A percentile compares a stretch with the other conserved stretches of the same genome.
Evolutionary conservation across 2,888 invertebrate genomes (phyloP).

Genomic region (Nymphalis c-album): DNA sequence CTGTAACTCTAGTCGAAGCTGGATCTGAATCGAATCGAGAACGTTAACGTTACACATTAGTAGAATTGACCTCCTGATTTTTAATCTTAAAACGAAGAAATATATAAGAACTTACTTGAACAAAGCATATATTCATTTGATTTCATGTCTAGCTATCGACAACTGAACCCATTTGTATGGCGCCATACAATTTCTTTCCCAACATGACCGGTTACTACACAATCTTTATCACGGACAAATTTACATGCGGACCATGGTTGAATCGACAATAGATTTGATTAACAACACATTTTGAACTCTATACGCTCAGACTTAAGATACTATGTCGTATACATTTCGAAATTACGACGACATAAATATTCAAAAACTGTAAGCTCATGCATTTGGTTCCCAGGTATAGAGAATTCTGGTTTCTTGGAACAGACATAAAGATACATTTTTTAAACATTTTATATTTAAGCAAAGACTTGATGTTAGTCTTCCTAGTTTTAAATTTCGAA

Average conservation of each 20-base stretch:
- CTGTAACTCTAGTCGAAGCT: too few species aligned
- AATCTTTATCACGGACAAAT: constrained; percentile 21
- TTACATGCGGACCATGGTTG: constrained; percentile 17
- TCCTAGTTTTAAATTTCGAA: too few species aligned
- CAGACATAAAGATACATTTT: too few species aligned
- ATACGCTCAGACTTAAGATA: neutral
- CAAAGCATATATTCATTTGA: too few species aligned
- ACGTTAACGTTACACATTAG: too few species aligned
- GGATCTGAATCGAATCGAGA: too few species aligned
- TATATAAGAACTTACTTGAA: too few species aligned
- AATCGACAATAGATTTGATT: constrained; percentile 6
- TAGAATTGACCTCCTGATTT: too few species aligned
- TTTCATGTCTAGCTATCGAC: too few species aligned
- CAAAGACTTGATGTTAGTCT: too few species aligned
- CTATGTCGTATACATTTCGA: neutral
- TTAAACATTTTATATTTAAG: too few species aligned
- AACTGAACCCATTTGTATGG: constrained; percentile 12
- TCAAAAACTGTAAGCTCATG: constrained; percentile 19
- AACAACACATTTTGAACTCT: constrained; percentile 2
- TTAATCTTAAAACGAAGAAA: too few species aligned
- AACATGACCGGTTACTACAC: constrained; percentile 18
- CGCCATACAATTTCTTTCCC: constrained; percentile 30
- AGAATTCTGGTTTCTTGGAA: neutral
- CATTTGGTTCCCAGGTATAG: constrained; percentile 22
- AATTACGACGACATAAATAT: constrained; percentile 17